These are phyloP conservation scores for Epiblema foenella DNA, from an alignment of 2,888 invertebrate genomes.

Conservation along the genomic window DNA sequence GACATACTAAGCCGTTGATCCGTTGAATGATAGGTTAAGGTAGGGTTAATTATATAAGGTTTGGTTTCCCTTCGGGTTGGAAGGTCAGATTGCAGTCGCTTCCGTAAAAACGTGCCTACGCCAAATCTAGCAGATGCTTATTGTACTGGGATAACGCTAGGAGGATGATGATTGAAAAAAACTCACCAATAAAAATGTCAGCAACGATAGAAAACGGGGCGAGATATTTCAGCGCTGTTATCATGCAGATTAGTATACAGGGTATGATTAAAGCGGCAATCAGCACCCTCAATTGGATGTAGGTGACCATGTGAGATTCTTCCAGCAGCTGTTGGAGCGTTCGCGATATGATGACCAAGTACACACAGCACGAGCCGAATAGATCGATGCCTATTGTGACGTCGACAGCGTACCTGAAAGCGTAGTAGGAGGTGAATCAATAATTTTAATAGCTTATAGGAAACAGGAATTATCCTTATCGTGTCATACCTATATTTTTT, in stretches of 20 bases:
- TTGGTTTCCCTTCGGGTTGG: no score
- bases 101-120: no score
- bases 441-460: no score
- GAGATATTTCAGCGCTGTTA: constrained; percentile 60
- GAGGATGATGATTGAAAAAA: constrained; percentile 26
- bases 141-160: no score
- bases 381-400: constrained; percentile 55
- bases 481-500: no score
- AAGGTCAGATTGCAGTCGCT: no score
- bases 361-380: constrained; percentile 61
- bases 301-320: constrained; percentile 46
- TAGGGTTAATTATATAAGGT: no score
- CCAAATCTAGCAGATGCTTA: no score
- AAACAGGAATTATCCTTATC: no score
- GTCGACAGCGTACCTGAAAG: constrained; percentile 57
- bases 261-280: constrained; percentile 57
- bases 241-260: constrained; percentile 59
- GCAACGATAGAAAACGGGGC: constrained; percentile 66
- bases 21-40: no score
- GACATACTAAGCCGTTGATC: no score
- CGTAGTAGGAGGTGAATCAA: not conserved
- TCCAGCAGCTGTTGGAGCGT: constrained; percentile 60
- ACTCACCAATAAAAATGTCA: constrained; percentile 60
- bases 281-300: constrained; percentile 51
- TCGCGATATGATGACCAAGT: constrained; percentile 57